Evolutionary conservation across 2,888 invertebrate genomes (phyloP).

Genomic region (Drosophila hamatofila): DNA sequence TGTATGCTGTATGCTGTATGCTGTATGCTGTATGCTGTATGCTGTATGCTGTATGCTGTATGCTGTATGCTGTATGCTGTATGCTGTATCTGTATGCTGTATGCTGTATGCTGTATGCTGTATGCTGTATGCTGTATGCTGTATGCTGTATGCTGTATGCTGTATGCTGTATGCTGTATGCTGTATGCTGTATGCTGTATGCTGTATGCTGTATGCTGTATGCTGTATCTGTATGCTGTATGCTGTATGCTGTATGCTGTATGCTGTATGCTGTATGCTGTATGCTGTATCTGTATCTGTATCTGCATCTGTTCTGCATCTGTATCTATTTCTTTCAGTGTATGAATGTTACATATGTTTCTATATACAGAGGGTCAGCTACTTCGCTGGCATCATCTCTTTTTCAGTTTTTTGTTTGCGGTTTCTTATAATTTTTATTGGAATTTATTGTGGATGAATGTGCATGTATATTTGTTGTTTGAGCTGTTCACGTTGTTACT

Average conservation of each 20-base stretch:
- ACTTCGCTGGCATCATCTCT: slow-evolving; percentile 33
- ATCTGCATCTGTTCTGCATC: background rate
- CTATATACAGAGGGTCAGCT: slow-evolving; percentile 25
- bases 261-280: slow-evolving; percentile 3
- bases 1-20: slow-evolving; percentile 3
- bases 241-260: slow-evolving; percentile 3
- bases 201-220: slow-evolving; percentile 4
- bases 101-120: slow-evolving; percentile 6
- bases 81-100: slow-evolving; percentile 8
- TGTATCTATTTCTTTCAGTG: slow-evolving; percentile 30
- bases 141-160: slow-evolving; percentile 10
- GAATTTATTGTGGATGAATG: slow-evolving; percentile 66
- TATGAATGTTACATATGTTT: slow-evolving; percentile 13
- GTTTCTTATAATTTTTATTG: slow-evolving; percentile 60
- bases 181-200: slow-evolving; percentile 8
- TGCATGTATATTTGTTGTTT: slow-evolving; percentile 47
- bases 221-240: slow-evolving; percentile 5
- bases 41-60: slow-evolving; percentile 1
- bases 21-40: slow-evolving; percentile 3
- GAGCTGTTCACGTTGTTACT: slow-evolving; percentile 3
- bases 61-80: slow-evolving; percentile 9
- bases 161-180: slow-evolving; percentile 7
- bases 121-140: slow-evolving; percentile 8
- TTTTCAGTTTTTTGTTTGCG: slow-evolving; percentile 34
- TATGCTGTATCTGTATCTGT: slow-evolving; percentile 2